phyloP scores from a whole-genome alignment of 2,888 invertebrate genomes.

The Nomada ferruginata region DNA sequence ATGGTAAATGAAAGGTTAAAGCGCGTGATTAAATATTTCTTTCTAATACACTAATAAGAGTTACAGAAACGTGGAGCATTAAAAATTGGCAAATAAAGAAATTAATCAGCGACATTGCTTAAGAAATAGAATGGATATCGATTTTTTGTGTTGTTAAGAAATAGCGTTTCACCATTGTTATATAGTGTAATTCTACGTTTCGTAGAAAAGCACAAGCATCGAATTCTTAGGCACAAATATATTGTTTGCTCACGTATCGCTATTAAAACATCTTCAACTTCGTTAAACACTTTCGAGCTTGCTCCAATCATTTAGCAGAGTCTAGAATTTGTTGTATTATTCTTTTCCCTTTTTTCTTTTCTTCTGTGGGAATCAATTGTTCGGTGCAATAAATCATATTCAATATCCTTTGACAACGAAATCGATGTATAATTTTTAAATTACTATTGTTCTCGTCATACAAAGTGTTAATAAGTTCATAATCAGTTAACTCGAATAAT shows the following conservation, averaged over 20 bases:
- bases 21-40: not conserved
- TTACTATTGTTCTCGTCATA: not conserved
- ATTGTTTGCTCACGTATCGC: conserved; percentile 16
- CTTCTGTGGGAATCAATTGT: too few species aligned
- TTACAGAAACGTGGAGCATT: not conserved
- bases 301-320: conserved; percentile 27
- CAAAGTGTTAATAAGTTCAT: too few species aligned
- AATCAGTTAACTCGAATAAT: too few species aligned
- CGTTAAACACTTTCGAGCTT: conserved; percentile 53
- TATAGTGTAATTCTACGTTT: conserved; percentile 15
- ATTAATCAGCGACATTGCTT: too few species aligned
- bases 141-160: not conserved
- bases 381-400: too few species aligned
- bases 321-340: conserved; percentile 10
- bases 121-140: too few species aligned
- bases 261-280: conserved; percentile 9
- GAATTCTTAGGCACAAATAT: conserved; percentile 54
- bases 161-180: conserved; percentile 21
- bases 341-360: too few species aligned
- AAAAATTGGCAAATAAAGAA: not conserved
- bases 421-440: not conserved
- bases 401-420: conserved; percentile 8
- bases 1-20: not conserved
- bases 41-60: not conserved
- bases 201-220: conserved; percentile 52